phyloP scores from a whole-genome alignment of 2,888 invertebrate species.

The Isoperla grammatica region DNA sequence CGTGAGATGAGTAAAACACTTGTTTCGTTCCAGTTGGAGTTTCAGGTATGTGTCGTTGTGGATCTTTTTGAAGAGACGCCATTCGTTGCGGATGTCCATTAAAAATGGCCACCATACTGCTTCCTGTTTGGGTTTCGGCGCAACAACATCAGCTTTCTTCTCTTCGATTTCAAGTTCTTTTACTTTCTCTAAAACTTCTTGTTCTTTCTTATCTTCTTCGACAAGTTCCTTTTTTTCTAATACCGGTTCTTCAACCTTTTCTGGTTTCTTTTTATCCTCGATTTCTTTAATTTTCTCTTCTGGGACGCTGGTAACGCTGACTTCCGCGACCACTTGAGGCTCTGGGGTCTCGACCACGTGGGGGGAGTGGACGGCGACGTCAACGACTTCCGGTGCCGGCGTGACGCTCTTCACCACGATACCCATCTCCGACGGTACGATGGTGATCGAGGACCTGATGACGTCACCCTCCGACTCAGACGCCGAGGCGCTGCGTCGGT shows the following conservation, averaged over 20 bases:
- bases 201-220: slow-evolving; percentile 21
- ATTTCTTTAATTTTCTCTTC: slow-evolving; percentile 32
- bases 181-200: slow-evolving; percentile 43
- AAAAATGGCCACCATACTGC: slow-evolving; percentile 23
- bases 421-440: not conserved
- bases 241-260: slow-evolving; percentile 34
- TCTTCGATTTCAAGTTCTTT: slow-evolving; percentile 32
- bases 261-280: slow-evolving; percentile 24
- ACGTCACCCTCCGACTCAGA: slow-evolving; percentile 8
- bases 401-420: not conserved
- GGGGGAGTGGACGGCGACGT: slow-evolving; percentile 21
- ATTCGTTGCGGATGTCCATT: slow-evolving; percentile 30
- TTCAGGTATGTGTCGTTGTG: slow-evolving; percentile 52
- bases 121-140: slow-evolving; percentile 30
- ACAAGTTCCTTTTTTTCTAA: slow-evolving; percentile 29
- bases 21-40: slow-evolving; percentile 54
- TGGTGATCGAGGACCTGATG: not conserved
- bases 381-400: slow-evolving; percentile 12
- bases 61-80: slow-evolving; percentile 43
- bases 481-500: slow-evolving; percentile 8
- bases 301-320: slow-evolving; percentile 39
- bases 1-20: slow-evolving; percentile 63
- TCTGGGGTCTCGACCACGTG: slow-evolving; percentile 3
- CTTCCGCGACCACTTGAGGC: not conserved
- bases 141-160: slow-evolving; percentile 37